A percentile compares a stretch with the other conserved stretches of the same genome.
These are phyloP conservation scores for Butastur rufipennis DNA, from an alignment of 2,113 vertebrate species.

Conservation along the genomic window DNA sequence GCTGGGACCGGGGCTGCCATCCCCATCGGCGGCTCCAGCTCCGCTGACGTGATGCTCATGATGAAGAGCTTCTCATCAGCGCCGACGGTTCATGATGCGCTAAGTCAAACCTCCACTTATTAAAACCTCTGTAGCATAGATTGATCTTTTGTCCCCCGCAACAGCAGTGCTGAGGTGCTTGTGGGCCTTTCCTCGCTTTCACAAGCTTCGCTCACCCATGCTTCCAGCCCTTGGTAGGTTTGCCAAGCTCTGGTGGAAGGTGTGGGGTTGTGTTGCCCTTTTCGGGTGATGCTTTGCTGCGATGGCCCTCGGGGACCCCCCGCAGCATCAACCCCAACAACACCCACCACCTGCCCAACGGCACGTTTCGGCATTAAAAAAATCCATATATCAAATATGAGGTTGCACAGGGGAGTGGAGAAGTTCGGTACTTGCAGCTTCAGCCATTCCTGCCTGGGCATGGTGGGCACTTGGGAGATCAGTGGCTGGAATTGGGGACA, in stretches of 20 bases:
- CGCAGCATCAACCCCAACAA: not conserved
- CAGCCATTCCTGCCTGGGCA: not conserved
- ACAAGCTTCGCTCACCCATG: accelerated
- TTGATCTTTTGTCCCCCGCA: constrained; percentile 23
- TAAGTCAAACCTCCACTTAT: constrained; percentile 60
- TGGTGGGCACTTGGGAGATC: accelerated
- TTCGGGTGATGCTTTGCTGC: not conserved
- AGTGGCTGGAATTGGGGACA: not conserved
- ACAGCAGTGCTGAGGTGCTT: not conserved
- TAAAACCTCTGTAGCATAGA: constrained; percentile 40
- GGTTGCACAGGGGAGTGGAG: not conserved
- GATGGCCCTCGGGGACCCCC: not conserved
- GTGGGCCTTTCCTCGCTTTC: not conserved
- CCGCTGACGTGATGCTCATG: constrained; percentile 3
- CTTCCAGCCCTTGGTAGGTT: not conserved
- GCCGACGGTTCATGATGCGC: constrained; percentile 31
- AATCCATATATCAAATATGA: accelerated
- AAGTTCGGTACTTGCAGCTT: not conserved
- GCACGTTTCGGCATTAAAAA: not conserved
- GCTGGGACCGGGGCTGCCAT: not conserved
- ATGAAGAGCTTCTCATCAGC: constrained; percentile 55
- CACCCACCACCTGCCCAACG: not conserved
- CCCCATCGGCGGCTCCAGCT: not conserved
- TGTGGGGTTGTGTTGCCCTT: not conserved
- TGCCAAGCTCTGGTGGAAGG: not conserved